Percentiles rank a stretch among this genome's conserved stretches.
phyloP scores from a whole-genome alignment of 2,888 invertebrate genomes.

The Mesorhabditis belari region DNA sequence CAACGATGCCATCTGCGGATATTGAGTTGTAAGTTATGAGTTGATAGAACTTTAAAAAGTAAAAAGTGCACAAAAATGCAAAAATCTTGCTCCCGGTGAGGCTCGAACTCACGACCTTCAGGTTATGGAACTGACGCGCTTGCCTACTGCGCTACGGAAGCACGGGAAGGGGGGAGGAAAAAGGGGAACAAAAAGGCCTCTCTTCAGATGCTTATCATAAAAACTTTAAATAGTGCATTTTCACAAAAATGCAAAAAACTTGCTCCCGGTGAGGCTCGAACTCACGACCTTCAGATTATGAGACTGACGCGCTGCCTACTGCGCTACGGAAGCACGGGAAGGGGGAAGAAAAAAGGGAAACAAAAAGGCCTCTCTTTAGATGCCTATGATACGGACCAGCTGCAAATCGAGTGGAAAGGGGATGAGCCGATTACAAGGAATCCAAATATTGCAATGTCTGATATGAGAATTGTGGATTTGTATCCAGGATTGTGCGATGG shows the following conservation, averaged over 20 bases:
- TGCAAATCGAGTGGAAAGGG: conserved; percentile 44
- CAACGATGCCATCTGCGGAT: conserved; percentile 50
- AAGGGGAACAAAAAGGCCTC: too few species aligned
- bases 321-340: conserved; percentile 57
- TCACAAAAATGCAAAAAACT: conserved; percentile 12
- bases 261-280: conserved; percentile 73
- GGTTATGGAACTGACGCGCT: not conserved
- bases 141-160: not conserved
- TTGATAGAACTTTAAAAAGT: not conserved
- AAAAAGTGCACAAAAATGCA: not conserved
- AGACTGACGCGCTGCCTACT: conserved; percentile 84
- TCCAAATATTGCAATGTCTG: conserved; percentile 50
- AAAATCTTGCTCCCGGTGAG: conserved; percentile 62
- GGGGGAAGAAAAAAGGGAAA: too few species aligned
- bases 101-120: conserved; percentile 77
- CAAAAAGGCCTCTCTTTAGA: too few species aligned
- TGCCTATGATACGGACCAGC: conserved; percentile 51
- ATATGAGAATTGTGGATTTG: conserved; percentile 49
- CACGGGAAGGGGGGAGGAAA: not conserved
- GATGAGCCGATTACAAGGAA: conserved; percentile 48
- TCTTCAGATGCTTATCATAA: conserved; percentile 51
- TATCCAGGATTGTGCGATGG: conserved; percentile 49
- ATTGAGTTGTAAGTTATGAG: conserved; percentile 43
- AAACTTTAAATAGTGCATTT: too few species aligned
- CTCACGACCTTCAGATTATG: conserved; percentile 89